Conservation (phyloP, 2,888 invertebrate genomes). For the Lepidonotus clava region DNA sequence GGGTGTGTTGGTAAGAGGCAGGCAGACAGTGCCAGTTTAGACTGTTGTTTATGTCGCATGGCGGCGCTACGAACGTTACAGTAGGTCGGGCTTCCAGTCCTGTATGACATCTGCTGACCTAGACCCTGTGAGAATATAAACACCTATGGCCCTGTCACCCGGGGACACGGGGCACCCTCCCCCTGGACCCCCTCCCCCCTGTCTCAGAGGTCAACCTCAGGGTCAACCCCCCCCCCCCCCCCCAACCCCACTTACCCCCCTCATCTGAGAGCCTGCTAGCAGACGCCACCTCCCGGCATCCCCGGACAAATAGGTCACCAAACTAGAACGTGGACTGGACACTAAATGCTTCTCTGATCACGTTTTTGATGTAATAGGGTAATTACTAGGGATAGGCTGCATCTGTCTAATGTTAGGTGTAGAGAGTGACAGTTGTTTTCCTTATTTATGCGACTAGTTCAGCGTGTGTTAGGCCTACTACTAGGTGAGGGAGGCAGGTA, state of each 20-base stretch:
- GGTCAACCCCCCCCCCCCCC: not conserved
- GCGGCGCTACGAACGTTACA: too few species aligned
- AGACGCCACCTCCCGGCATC: not conserved
- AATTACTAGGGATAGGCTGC: not conserved
- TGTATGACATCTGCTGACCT: slow-evolving; percentile 11
- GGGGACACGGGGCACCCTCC: not conserved
- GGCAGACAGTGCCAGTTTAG: too few species aligned
- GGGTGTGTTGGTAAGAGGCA: too few species aligned
- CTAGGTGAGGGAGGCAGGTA: not conserved
- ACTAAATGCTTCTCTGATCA: not conserved
- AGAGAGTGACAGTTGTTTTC: not conserved
- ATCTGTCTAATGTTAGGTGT: too few species aligned
- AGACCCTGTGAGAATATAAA: not conserved
- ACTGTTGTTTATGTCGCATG: too few species aligned
- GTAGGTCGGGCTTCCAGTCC: too few species aligned
- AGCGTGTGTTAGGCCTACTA: not conserved
- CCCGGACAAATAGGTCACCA: slow-evolving; percentile 8
- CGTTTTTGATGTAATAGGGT: not conserved
- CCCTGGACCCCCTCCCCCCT: not conserved
- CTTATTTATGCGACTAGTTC: not conserved
- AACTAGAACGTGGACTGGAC: not conserved
- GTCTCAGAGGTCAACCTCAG: not conserved
- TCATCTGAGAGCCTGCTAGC: not conserved
- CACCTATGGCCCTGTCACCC: not conserved
- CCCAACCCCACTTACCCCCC: not conserved